Base-by-base conservation (phyloP, 92 coral and sea anemone genomes). In the Hydrozoanthus gracilis region DNA sequence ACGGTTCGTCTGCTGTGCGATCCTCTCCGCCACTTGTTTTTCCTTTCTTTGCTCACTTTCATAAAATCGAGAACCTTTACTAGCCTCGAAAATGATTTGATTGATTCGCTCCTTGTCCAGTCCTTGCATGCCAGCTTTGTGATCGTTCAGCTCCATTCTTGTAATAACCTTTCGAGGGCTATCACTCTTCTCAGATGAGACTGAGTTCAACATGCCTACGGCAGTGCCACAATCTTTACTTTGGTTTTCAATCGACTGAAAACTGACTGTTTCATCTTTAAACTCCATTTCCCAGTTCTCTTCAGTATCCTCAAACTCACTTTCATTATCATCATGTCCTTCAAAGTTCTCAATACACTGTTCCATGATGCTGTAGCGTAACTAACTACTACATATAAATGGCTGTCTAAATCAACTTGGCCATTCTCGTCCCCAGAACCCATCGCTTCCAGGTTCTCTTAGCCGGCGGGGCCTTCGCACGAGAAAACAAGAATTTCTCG, bases 101-200 rank as follows among this genome's bases (percentile, higher is more conserved):
- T 97, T 97, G 20, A 97, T 97, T 88, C 90, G 87, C 73, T 95
- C 95, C 77, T 90, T 95, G 82, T 97, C 98, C 14, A 97, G 87
- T 4, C 98, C 98, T 76, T 95, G 93, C 99, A 97, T 97, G 44
- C 99, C 99, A 17, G 99, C 99, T 85, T 97, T 97, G 67, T 93
- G 94, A 65, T 95, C 98, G 83, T 97, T 97, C 51, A 97, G 73
- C 46, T 96, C 93, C 99, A 97, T 95, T 76, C 99, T 93, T 35
- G 96, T 89, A 7, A 95, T 91, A 8, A 90, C 91, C 65, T 71
- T 67, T 67, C 51, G 14, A 3, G 8, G 3, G 13, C 47, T 16
- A 15, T 74, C 76, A 15, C 16, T 62, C 55, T 51, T 83, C 14
- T 87, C 74, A 46, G 44, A 44, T 44, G 18, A 6, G 35, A 15